Evolutionary conservation across 1,140 invertebrate species (phyloP), one percentile per base, ranked within the genome.

Genomic region (Drosophila pandora): DNA sequence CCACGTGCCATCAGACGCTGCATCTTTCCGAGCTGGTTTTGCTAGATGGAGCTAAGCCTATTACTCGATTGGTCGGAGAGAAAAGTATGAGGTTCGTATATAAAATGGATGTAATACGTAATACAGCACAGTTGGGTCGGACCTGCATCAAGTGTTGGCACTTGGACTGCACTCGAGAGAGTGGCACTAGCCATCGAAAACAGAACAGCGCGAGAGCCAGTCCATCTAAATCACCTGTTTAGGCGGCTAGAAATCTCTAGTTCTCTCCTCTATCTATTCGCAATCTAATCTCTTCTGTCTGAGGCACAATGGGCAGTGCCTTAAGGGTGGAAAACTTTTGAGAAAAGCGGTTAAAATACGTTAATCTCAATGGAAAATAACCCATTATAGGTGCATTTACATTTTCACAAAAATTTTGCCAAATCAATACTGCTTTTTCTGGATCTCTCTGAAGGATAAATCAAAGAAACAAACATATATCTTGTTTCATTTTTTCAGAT

Each of bases 141-240:
- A 49, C 37, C 54, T 23, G 32, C 67, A 69, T 28, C 32, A 43
- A 49, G 32, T 30, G 64, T 39, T 70, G 52, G 32, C 43, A 57
- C 25, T 69, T 48, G 32, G 52, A 47, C 63, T 55, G 52, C 43
- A 25, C 45, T 41, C 34, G 63, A 23, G 65, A 70, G 64, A 69
- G 22, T 48, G 64, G 6, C 43, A 17, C 21, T 63, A 23, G 32
- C 6, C 9, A 50, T 13, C 17, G 57, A 32, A 53, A 34, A 7
- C 17, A 2, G 3, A 52, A 37, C 12, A 7, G 48, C 2, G 12
- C 30, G 48, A 30, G 25, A 32, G 13, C 28, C 25, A 10, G 58
- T n/a, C 23, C 47, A 61, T 28, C 23, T 12, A 47, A 32, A 39
- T 53, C 56, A 58, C 56, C 56, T 58, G 56, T 48, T 28, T 28